Conservation (phyloP, 1,140 invertebrate species). For the Saxidomus purpurata region DNA sequence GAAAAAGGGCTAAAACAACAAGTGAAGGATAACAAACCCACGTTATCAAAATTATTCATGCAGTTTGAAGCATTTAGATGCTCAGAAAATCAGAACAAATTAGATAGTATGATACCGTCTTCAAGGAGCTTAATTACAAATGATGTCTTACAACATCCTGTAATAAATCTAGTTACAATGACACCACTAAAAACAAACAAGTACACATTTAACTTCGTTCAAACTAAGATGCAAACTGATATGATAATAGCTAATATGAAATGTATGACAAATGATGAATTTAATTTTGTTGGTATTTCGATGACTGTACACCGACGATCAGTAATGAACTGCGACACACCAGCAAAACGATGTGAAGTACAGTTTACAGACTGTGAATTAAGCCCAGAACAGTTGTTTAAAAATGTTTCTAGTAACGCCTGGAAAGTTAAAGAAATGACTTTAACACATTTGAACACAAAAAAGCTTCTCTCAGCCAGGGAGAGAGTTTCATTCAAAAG, state of each 20-base stretch:
- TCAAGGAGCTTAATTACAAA: background rate
- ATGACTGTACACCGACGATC: constrained; percentile 18
- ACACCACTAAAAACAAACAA: too few relatives aligned
- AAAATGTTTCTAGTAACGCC: background rate
- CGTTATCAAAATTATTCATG: constrained; percentile 93
- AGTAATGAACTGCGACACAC: background rate
- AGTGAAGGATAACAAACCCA: constrained; percentile 93
- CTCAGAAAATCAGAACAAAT: background rate
- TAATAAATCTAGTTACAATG: background rate
- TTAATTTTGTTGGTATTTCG: constrained; percentile 7
- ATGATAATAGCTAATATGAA: constrained; percentile 36
- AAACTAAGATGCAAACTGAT: constrained; percentile 7
- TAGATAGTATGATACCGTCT: background rate
- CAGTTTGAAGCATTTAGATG: constrained; percentile 89
- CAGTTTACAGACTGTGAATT: background rate
- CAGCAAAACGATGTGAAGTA: background rate
- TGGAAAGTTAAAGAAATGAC: constrained; percentile 3
- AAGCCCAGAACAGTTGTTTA: background rate
- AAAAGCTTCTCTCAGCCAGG: background rate
- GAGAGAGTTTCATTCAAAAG: background rate
- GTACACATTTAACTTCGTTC: background rate
- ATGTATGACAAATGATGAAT: constrained; percentile 13
- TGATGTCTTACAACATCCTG: constrained; percentile 45
- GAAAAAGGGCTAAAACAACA: constrained; percentile 95
- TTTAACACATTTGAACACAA: constrained; percentile 18